Evolutionary conservation across 2,113 vertebrate species (phyloP).

Genomic region (Catagonus wagneri): DNA sequence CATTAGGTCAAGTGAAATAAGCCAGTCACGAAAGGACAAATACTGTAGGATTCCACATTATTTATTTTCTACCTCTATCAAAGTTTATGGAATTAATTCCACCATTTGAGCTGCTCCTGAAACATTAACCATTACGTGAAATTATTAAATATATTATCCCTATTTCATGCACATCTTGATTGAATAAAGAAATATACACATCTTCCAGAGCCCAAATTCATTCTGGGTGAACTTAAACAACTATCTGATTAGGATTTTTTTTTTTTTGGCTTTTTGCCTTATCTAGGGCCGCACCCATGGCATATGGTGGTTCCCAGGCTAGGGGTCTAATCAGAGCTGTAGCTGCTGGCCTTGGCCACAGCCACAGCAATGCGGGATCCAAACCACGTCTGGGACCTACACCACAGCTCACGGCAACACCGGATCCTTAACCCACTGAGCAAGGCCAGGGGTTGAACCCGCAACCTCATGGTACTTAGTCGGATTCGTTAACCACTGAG

Average conservation of each 20-base stretch:
- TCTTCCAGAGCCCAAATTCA: not conserved
- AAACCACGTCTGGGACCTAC: too few relatives aligned
- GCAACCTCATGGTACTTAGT: too few relatives aligned
- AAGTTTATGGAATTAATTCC: slow-evolving; percentile 29
- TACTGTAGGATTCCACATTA: not conserved
- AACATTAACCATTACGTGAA: not conserved
- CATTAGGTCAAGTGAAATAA: not conserved
- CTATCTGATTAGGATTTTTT: not conserved
- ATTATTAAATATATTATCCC: not conserved
- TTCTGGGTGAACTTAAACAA: not conserved
- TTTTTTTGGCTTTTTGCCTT: too few relatives aligned
- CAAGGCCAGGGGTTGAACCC: too few relatives aligned
- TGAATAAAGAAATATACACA: not conserved
- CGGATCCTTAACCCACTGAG: too few relatives aligned
- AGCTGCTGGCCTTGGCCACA: too few relatives aligned
- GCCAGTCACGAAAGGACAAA: not conserved
- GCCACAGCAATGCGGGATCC: too few relatives aligned
- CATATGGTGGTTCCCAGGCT: too few relatives aligned
- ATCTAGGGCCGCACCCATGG: too few relatives aligned
- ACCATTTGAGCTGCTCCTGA: slow-evolving; percentile 16
- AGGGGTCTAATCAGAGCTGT: too few relatives aligned
- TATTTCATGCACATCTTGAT: not conserved
- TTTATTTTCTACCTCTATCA: not conserved
- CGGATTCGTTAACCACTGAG: too few relatives aligned
- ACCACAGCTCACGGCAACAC: too few relatives aligned